Evolutionary conservation across 1,140 invertebrate species (phyloP).

Genomic region (Drosophila varians): DNA sequence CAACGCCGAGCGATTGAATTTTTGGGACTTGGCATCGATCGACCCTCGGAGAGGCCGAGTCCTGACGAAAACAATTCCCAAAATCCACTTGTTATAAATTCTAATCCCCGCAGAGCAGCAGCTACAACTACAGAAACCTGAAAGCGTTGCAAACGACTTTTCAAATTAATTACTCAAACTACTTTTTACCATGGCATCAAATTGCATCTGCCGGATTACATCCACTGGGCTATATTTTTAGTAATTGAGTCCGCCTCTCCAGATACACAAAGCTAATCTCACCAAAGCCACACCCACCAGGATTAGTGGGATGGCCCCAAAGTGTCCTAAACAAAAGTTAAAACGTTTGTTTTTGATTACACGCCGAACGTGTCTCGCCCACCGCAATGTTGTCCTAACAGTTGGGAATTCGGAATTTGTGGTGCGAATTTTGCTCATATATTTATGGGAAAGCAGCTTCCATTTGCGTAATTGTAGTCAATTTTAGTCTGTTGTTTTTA

Average conservation of each 20-base stretch:
- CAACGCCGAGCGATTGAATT: neutral
- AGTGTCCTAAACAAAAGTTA: slow-evolving; percentile 43
- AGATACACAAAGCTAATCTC: slow-evolving; percentile 51
- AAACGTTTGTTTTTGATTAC: slow-evolving; percentile 49
- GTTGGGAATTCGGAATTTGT: slow-evolving; percentile 9
- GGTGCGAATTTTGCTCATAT: slow-evolving; percentile 8
- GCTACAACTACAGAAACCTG: slow-evolving; percentile 4
- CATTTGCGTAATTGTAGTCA: slow-evolving; percentile 32
- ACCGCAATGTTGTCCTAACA: slow-evolving; percentile 17
- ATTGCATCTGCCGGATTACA: slow-evolving; percentile 44
- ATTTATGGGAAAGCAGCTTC: slow-evolving; percentile 29
- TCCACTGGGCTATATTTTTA: slow-evolving; percentile 24
- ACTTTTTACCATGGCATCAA: slow-evolving; percentile 17
- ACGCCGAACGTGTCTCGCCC: slow-evolving; percentile 6
- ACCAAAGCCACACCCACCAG: slow-evolving; percentile 13
- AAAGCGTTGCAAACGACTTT: slow-evolving; percentile 30
- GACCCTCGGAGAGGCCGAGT: slow-evolving; percentile 6
- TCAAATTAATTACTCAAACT: slow-evolving; percentile 65
- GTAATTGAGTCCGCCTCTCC: slow-evolving; percentile 36
- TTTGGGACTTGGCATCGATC: slow-evolving; percentile 7
- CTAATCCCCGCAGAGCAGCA: slow-evolving; percentile 37
- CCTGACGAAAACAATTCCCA: slow-evolving; percentile 19
- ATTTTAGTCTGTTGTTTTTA: slow-evolving; percentile 10
- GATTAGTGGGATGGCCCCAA: slow-evolving; percentile 22
- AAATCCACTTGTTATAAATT: slow-evolving; percentile 63